These are phyloP conservation scores for human (Homo sapiens) DNA, from an alignment of 2,113 vertebrate species.

Conservation along the genomic window GRCh38 chr2:209892001-209892500, in stretches of 20 bases:
- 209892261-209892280: background rate
- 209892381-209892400: background rate
- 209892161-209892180: background rate
- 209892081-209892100: background rate
- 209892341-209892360: slow-evolving; percentile 16
- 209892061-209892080: background rate
- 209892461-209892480: background rate
- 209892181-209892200: background rate
- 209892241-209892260: background rate
- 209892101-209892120: background rate
- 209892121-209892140: background rate
- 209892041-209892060: background rate
- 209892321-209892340: slow-evolving; percentile 35
- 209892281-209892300: background rate
- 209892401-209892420: background rate
- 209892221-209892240: background rate
- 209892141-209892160: background rate
- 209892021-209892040: background rate
- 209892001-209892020: background rate
- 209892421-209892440: background rate
- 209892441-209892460: slow-evolving; percentile 2
- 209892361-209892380: slow-evolving; percentile 5
- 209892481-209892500: background rate
- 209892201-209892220: background rate
- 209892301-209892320: background rate